These are phyloP conservation scores for Nemapogon koenigi DNA, from an alignment of 2,888 invertebrate species.

Conservation along the genomic window DNA sequence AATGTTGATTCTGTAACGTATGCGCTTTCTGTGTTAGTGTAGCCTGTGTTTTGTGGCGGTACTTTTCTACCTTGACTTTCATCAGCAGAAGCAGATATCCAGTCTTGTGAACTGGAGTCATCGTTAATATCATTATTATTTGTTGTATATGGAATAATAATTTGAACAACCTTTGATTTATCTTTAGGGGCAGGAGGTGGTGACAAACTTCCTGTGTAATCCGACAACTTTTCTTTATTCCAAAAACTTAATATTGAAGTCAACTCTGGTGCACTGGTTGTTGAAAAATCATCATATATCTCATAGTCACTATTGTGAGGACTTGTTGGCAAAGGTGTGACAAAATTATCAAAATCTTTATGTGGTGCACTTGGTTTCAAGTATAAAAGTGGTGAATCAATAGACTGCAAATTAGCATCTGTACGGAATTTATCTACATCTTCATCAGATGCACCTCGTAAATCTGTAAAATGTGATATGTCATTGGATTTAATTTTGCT, in stretches of 20 bases:
- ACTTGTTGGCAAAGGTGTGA: conserved; percentile 33
- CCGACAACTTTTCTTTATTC: conserved; percentile 30
- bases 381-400: conserved; percentile 67
- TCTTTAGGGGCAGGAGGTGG: conserved; percentile 32
- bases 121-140: conserved; percentile 26
- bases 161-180: conserved; percentile 73
- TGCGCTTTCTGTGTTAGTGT: conserved; percentile 29
- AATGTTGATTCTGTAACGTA: conserved; percentile 31
- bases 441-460: conserved; percentile 46
- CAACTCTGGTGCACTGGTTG: conserved; percentile 27
- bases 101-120: conserved; percentile 52
- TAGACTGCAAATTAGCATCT: conserved; percentile 51
- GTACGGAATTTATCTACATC: conserved; percentile 52
- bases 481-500: conserved; percentile 29
- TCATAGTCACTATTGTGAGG: conserved; percentile 39
- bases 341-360: conserved; percentile 55
- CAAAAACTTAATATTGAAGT: conserved; percentile 26
- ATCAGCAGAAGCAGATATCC: conserved; percentile 31
- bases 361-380: conserved; percentile 58
- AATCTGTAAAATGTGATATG: conserved; percentile 40
- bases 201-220: conserved; percentile 28
- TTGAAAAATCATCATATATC: conserved; percentile 44
- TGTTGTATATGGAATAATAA: conserved; percentile 81
- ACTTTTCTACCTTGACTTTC: conserved; percentile 56
- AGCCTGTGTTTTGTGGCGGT: conserved; percentile 36